These are phyloP conservation scores for Camptogramma bilineatum DNA, from an alignment of 2,888 invertebrate genomes.

Conservation along the genomic window DNA sequence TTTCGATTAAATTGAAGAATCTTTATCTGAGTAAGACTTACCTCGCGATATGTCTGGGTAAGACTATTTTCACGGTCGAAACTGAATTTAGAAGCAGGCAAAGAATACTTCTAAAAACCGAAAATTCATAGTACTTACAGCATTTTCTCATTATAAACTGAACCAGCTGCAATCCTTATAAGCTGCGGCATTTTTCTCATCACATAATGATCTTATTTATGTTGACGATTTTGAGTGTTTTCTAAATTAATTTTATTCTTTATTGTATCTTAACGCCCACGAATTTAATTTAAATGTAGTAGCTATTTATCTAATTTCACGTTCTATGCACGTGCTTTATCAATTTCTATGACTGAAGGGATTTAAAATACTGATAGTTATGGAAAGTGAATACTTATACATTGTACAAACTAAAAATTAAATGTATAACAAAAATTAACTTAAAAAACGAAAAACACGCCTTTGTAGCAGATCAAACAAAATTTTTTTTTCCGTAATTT, in stretches of 20 bases:
- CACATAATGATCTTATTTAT: constrained; percentile 42
- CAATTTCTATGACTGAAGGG: constrained; percentile 19
- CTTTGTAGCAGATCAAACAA: no score
- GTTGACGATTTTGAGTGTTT: constrained; percentile 37
- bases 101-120: no score
- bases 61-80: no score
- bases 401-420: no score
- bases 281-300: constrained; percentile 39
- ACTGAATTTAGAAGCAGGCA: no score
- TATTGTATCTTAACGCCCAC: constrained; percentile 39
- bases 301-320: constrained; percentile 35
- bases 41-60: no score
- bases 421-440: no score
- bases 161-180: constrained; percentile 11
- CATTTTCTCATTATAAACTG: background rate
- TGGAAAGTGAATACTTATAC: constrained; percentile 3
- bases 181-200: constrained; percentile 21
- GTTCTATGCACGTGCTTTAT: constrained; percentile 33
- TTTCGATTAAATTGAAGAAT: no score
- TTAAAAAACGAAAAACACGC: no score
- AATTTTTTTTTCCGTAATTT: no score
- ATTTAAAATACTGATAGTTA: constrained; percentile 16
- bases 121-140: no score
- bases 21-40: no score
- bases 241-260: constrained; percentile 45